A percentile compares a stretch with the other conserved stretches of the same genome.
Conservation (phyloP, 2,797 vertebrate genomes). For the Cuniculus paca region DNA sequence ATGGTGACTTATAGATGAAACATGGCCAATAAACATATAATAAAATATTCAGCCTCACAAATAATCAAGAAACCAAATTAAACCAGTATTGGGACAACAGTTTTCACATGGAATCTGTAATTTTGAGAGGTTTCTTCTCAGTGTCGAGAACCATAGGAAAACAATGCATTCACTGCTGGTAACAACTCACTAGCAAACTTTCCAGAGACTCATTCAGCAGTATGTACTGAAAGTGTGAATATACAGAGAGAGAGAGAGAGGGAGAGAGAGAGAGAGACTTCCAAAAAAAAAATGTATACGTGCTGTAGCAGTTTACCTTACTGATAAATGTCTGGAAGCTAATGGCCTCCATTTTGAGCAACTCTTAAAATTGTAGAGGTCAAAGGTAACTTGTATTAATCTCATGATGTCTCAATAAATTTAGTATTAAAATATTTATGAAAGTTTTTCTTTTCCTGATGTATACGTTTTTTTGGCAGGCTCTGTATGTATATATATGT, state of each 20-base stretch:
- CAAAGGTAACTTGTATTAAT: neutral
- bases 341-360: neutral
- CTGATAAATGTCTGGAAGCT: neutral
- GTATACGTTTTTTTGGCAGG: neutral
- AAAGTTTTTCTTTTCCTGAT: neutral
- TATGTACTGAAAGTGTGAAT: neutral
- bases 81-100: neutral
- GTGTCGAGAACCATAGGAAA: neutral
- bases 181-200: neutral
- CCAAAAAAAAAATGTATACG: neutral
- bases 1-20: neutral
- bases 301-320: neutral
- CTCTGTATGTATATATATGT: neutral
- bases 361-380: neutral
- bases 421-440: neutral
- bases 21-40: conserved; percentile 16
- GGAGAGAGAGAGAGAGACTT: neutral
- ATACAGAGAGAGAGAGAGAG: neutral
- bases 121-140: neutral
- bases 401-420: neutral
- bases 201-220: neutral
- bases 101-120: conserved; percentile 39
- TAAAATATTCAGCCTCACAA: conserved; percentile 24
- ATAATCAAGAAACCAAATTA: conserved; percentile 45
- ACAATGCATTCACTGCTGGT: neutral